Base-by-base conservation (phyloP, 2,888 invertebrate species). In the Hesperia comma region DNA sequence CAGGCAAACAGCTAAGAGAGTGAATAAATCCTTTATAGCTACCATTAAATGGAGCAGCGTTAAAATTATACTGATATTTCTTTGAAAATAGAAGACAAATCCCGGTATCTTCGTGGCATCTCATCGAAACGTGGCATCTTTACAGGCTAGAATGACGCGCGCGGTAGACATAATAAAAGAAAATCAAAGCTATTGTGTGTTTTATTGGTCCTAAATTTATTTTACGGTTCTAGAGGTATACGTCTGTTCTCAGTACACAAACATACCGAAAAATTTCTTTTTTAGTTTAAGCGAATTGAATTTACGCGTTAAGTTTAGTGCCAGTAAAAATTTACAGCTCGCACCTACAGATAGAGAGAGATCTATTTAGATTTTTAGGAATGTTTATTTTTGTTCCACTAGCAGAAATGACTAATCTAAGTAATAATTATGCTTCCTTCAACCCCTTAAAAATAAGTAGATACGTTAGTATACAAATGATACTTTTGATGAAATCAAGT, bases 121-220 rank as follows among this genome's bases (percentile, higher is more conserved):
- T 56, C 32, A 49, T 33, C n/a, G 26, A 41, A 63, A 55, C 55
- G 46, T 55, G 46, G 32, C 43, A 46, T 43, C 61, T 21, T 15
- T 19, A 40, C 49, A 63, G 26, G 26, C 26, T 55, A 57, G 72
- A 67, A 77, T 80, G 82, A 81, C 83, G 83, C 79, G 78, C 75
- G 77, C 76, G 76, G 82, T 76, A 79, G 78, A 82, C 77, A 79
- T 79, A 83, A 83, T 85, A 85, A 86, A 84, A 84, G 78, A 75
- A 82, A 85, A 86, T 86, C 86, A 84, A 86, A 83, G 83, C 80
- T 71, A 80, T 85, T 82, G 80, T 79, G 73, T 71, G 77, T 82
- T 87, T 87, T 87, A 86, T 83, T 78, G 82, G 76, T 70, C 76
- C 78, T 86, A 84, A 86, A 87, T 84, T 83, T 81, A 78, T 84